Conservation (phyloP, 2,888 invertebrate genomes). For the Apamea monoglypha region DNA sequence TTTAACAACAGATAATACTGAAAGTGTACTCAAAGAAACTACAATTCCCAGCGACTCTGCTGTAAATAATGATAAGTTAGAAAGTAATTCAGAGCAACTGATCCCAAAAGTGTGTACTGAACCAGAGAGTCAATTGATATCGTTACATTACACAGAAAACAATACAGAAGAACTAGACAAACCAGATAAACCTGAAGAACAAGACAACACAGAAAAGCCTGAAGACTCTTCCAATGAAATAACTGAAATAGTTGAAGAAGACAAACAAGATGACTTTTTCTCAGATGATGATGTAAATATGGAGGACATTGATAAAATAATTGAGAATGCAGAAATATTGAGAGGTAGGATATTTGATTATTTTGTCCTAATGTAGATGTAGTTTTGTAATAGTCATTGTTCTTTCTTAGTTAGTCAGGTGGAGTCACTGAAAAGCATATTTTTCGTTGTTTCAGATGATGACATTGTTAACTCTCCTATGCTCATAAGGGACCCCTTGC, state of each 20-base stretch:
- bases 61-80: conserved; percentile 30
- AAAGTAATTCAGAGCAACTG: conserved; percentile 35
- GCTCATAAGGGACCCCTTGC: conserved; percentile 65
- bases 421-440: neutral
- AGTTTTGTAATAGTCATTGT: conserved; percentile 8
- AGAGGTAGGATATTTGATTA: conserved; percentile 68
- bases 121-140: conserved; percentile 63
- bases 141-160: conserved; percentile 60
- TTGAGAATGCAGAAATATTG: conserved; percentile 81
- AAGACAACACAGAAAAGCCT: conserved; percentile 8
- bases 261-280: conserved; percentile 67
- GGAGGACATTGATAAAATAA: conserved; percentile 82
- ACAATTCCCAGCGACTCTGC: conserved; percentile 25
- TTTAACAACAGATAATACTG: conserved; percentile 36
- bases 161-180: conserved; percentile 39
- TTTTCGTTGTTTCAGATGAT: conserved; percentile 64
- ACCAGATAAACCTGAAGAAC: neutral
- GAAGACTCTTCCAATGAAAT: conserved; percentile 11
- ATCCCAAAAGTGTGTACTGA: conserved; percentile 38
- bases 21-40: conserved; percentile 40
- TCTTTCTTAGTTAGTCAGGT: neutral
- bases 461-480: conserved; percentile 70
- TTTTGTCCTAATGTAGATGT: neutral
- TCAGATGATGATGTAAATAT: conserved; percentile 82
- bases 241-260: conserved; percentile 43